Evolutionary conservation across 2,888 invertebrate species (phyloP), one percentile per base, ranked within the genome.

Genomic region (Onthophagus sagittarius): DNA sequence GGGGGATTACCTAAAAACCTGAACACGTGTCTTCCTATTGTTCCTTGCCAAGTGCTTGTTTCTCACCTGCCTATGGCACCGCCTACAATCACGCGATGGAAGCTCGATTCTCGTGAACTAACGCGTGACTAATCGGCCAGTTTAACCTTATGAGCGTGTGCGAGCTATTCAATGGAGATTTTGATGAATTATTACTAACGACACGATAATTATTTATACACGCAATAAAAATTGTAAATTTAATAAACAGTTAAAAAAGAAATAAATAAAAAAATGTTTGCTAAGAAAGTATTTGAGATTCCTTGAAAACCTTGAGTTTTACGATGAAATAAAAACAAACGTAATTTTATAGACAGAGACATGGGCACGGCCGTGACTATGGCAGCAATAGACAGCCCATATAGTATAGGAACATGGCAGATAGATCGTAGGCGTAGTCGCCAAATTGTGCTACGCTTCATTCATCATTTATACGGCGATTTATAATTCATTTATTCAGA

Each of bases 401-500:
- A 53, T 53, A 53, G 39, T 53, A 53, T 11, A 23, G 39, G 7
- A 4, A 53, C 39, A 53, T 53, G 39, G 39, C 5, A 53, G 39
- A 53, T 53, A 53, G 39, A 75, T 73, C 76, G 78, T 78, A 74
- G 78, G 77, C 77, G 77, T 75, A 78, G 78, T 78, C 79, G 78
- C 78, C 78, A 77, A 78, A 78, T 79, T 78, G 77, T 78, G 76
- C 78, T 77, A 75, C 75, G 76, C 74, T 77, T 76, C 78, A 79
- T 79, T 79, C 78, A 78, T 79, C 79, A 79, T 78, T 73, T 76
- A 75, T 77, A 78, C 76, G 39, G 39, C 67, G 76, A 75, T 77
- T 79, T 79, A 77, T 75, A 77, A 79, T 79, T 79, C 78, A 79
- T 79, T 63, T 79, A 79, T 79, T 77, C 79, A 72, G 67, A 31